These are phyloP conservation scores for Sphenodon punctatus DNA, from an alignment of 2,797 vertebrate genomes.

Conservation along the genomic window DNA sequence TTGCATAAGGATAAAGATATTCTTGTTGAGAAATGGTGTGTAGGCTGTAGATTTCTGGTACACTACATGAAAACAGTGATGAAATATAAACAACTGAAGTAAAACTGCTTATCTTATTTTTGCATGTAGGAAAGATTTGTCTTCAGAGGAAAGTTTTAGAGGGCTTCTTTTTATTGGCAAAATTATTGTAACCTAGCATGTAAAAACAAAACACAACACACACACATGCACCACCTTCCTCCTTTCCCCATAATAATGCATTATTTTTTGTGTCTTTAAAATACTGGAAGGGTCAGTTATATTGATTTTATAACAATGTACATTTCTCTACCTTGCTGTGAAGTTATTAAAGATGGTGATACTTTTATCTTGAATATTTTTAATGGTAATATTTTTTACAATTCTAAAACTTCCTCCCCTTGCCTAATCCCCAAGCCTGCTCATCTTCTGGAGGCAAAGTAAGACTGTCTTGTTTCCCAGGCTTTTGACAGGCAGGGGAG, in stretches of 20 bases:
- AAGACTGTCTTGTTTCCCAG: no score
- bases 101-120: constrained; percentile 17
- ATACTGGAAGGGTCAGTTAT: not conserved
- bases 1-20: constrained; percentile 60
- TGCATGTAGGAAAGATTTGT: constrained; percentile 28
- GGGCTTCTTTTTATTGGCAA: not conserved
- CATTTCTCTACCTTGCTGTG: not conserved
- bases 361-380: not conserved
- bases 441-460: no score
- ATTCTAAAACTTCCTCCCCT: no score
- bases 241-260: not conserved
- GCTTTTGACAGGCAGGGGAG: no score
- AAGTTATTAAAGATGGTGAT: not conserved
- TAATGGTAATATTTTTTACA: no score
- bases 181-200: not conserved
- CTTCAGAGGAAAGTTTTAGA: not conserved
- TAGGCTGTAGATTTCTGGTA: constrained; percentile 35
- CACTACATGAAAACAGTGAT: constrained; percentile 38
- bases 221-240: not conserved
- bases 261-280: not conserved
- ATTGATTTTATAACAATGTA: not conserved
- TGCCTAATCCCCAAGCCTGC: no score
- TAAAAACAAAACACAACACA: no score
- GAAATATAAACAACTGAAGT: constrained; percentile 40
- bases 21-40: constrained; percentile 53